These are phyloP conservation scores for Sesamia nonagrioides DNA, from an alignment of 1,140 invertebrate species.

Conservation along the genomic window DNA sequence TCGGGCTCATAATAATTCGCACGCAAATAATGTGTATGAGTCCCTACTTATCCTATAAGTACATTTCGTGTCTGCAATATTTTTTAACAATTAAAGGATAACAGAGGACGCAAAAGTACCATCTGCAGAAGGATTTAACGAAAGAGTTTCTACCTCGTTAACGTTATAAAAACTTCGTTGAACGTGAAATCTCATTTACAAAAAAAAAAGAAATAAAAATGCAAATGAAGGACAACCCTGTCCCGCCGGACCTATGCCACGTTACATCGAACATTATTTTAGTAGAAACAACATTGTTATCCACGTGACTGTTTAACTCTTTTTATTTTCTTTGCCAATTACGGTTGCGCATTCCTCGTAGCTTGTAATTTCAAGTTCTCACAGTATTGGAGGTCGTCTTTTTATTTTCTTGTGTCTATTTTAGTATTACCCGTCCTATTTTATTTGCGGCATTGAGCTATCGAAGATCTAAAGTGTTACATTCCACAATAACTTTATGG, in stretches of 20 bases:
- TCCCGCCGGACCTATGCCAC: conserved; percentile 2
- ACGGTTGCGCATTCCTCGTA: conserved; percentile 37
- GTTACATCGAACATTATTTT: conserved; percentile 28
- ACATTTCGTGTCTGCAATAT: neutral
- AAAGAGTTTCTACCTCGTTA: conserved; percentile 22
- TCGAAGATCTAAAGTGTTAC: neutral
- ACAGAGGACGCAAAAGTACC: neutral
- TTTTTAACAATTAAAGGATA: neutral
- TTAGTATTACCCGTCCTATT: conserved; percentile 31
- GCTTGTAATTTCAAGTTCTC: conserved; percentile 47
- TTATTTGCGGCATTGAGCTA: neutral
- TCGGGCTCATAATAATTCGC: conserved; percentile 1
- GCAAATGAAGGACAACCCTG: conserved; percentile 29
- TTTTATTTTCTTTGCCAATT: conserved; percentile 46
- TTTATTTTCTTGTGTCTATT: conserved; percentile 48
- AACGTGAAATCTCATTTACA: conserved; percentile 29
- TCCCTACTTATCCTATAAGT: neutral
- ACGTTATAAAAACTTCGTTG: conserved; percentile 5
- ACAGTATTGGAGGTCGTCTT: neutral
- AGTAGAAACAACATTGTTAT: conserved; percentile 30
- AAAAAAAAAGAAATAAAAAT: conserved; percentile 32
- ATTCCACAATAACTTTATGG: neutral
- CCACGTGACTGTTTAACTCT: conserved; percentile 22
- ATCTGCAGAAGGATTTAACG: conserved; percentile 27
- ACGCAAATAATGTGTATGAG: conserved; percentile 6